Evolutionary conservation across 2,797 vertebrate genomes (phyloP), one percentile per base, ranked within the genome.

Genomic region (Dallia pectoralis): DNA sequence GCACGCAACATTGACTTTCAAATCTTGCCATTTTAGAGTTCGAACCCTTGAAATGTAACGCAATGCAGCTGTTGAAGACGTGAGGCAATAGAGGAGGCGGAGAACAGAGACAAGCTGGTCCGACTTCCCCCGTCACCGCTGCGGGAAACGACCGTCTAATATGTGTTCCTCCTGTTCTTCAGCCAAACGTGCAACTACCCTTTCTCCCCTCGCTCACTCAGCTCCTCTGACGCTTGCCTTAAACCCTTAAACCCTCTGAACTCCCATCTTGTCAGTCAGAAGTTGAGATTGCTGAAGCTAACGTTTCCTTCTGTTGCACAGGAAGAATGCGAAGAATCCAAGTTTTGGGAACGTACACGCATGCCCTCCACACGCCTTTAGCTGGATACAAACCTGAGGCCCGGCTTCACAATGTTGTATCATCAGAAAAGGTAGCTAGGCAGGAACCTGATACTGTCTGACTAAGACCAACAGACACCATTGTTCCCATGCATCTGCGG

Each of bases 61-160:
- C 12, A 74, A 69, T 74, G 73, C 87, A 90, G 86, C 84, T 88
- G 87, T 66, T 82, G 70, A 83, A 83, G 87, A 91, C 83, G 76
- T 87, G 88, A 29, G 61, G 15, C 27, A 16, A 18, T 32, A 32
- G 22, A 11, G 53, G 12, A 59, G 11, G 62, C 16, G 2, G 62
- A 6, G 7, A 15, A 16, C 1, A 4, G 15, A 29, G 30, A 32
- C 62, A 19, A 30, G 30, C 30, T 18, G 15, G 5, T 32, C 61
- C 15, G 29, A 63, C 12, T 63, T 11, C 25, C n/a, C 15, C 29
- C 51, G 8, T 6, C 51, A 62, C 59, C 25, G 2, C 29, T 8
- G n/a, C 40, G 36, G 64, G 64, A 66, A 66, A 33, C 33, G 44
- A n/a, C 33, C 18, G 8, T 44, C 36, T 25, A 44, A 36, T 19